Evolutionary conservation across 2,888 invertebrate genomes (phyloP).

Genomic region (Drosophila paramelanica): DNA sequence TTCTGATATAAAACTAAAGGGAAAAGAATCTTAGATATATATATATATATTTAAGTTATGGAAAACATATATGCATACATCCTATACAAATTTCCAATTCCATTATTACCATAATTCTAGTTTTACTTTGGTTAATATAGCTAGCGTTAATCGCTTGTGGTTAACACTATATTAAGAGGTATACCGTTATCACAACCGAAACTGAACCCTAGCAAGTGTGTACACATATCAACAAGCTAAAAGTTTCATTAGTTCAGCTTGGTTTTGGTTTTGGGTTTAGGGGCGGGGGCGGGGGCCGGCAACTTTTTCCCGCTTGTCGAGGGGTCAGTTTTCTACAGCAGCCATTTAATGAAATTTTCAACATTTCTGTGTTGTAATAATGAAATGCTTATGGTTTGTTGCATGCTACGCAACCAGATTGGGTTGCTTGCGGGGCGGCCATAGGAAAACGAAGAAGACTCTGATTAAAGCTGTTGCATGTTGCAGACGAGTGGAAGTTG

Average conservation of each 20-base stretch:
- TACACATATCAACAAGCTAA: slow-evolving; percentile 4
- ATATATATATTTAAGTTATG: too few species aligned
- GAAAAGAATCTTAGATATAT: too few species aligned
- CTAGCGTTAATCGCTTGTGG: background rate
- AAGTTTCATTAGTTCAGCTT: slow-evolving; percentile 17
- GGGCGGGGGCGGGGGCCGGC: background rate
- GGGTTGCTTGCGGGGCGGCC: slow-evolving; percentile 4
- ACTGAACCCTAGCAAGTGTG: background rate
- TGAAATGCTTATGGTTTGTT: slow-evolving; percentile 64
- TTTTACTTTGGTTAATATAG: background rate
- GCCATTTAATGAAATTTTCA: slow-evolving; percentile 74
- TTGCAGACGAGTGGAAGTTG: slow-evolving; percentile 6
- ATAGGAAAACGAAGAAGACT: slow-evolving; percentile 4
- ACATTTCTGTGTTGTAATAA: slow-evolving; percentile 74
- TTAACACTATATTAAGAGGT: slow-evolving; percentile 7
- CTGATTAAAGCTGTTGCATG: slow-evolving; percentile 29
- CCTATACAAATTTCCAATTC: too few species aligned
- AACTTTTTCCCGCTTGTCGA: background rate
- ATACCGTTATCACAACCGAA: background rate
- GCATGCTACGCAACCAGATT: background rate
- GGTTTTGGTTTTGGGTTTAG: slow-evolving; percentile 1
- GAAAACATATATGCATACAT: too few species aligned
- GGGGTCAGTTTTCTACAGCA: slow-evolving; percentile 25
- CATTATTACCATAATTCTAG: too few species aligned
- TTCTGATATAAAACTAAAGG: too few species aligned